phyloP scores from a whole-genome alignment of 2,888 invertebrate species.

The Sesia apiformis region DNA sequence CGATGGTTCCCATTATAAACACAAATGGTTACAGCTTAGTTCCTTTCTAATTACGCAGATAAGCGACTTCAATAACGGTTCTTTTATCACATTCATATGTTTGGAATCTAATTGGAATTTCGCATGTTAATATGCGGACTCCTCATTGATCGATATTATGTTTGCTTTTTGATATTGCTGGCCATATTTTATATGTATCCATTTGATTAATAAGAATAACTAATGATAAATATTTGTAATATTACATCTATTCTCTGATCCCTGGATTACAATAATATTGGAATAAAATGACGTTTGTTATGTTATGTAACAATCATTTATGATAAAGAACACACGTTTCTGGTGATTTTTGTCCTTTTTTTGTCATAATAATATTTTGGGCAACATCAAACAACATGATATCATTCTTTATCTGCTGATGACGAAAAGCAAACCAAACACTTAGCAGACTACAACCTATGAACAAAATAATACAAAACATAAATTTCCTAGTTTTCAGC shows the following conservation, averaged over 20 bases:
- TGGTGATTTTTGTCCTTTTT: not conserved
- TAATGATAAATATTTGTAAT: slow-evolving; percentile 17
- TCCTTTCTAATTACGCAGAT: slow-evolving; percentile 71
- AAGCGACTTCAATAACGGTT: slow-evolving; percentile 68
- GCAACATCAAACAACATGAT: not conserved
- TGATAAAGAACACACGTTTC: too few species aligned
- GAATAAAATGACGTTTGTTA: too few species aligned
- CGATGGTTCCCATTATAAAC: slow-evolving; percentile 61
- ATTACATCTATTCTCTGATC: not conserved
- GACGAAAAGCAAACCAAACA: not conserved
- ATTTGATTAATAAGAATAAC: not conserved
- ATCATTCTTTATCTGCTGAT: not conserved
- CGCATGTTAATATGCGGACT: slow-evolving; percentile 70
- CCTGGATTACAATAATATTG: too few species aligned
- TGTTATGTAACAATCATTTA: too few species aligned
- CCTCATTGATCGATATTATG: slow-evolving; percentile 71
- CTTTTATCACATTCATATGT: slow-evolving; percentile 70
- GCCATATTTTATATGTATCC: slow-evolving; percentile 55
- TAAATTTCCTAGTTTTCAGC: too few species aligned
- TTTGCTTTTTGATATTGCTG: slow-evolving; percentile 66
- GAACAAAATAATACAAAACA: too few species aligned
- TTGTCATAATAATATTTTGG: not conserved
- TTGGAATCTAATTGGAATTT: slow-evolving; percentile 73
- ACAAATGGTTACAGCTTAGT: slow-evolving; percentile 70
- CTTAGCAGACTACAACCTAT: too few species aligned